Base-by-base conservation (phyloP, 2,113 vertebrate species). In the Rhinopithecus roxellana region DNA sequence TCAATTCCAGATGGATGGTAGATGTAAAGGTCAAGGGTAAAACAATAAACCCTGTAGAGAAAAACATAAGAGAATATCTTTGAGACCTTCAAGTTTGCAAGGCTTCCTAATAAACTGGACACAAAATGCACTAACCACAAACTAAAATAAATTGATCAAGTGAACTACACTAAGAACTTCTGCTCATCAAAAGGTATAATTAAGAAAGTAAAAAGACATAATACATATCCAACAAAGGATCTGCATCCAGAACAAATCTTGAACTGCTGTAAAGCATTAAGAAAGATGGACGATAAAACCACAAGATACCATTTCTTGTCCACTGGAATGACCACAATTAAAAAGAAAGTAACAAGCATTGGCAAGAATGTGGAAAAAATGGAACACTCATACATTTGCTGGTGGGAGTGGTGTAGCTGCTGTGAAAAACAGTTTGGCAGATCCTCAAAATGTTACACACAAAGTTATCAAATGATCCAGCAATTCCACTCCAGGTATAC, bases 161-260 rank as follows among this genome's bases (percentile, higher is more conserved):
- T 85, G 48, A 69, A 70, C 23, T 92, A 25, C 86, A 48, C 81
- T 79, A 94, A 57, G 75, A 92, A 85, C 23, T 67, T 89, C 67
- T 87, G 35, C 78, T 83, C 35, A 77, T 92, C 45, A 90, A 85
- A 93, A 95, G 79, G 79, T 30, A 84, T 30, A n/a, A 55, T 69
- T 89, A 96, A 93, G 25, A 92, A 18, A 90, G 11, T n/a, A 9
- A 69, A 90, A 83, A 78, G 57, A 84, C 23, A 89, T 1, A 61
- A 69, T 17, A 83, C 5, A 48, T n/a, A 74, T 57, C 25, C 38
- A 93, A 89, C 38, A 89, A 82, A 86, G 80, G 16, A 93, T 78
- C 3, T 89, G 11, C 85, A 96, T 22, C 61, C 52, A 55, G 17
- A 93, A 86, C 20, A 85, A 93, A 91, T 75, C 48, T 25, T 40